Conservation (phyloP, 2,797 vertebrate genomes). For the Thalassophryne amazonica region DNA sequence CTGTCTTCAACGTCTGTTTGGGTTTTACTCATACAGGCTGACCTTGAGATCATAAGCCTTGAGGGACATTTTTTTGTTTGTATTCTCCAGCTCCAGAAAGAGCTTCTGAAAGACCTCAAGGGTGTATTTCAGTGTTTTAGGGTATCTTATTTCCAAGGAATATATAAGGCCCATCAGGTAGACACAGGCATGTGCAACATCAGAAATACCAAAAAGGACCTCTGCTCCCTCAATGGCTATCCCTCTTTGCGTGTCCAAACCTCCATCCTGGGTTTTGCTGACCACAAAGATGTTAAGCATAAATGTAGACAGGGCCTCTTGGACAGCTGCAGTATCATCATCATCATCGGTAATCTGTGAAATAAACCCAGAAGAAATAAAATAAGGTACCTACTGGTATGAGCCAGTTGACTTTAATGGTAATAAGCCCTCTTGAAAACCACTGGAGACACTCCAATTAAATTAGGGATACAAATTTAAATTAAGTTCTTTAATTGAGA, state of each 20-base stretch:
- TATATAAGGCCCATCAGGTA: constrained; percentile 19
- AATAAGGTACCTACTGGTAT: too few species aligned
- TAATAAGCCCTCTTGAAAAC: too few species aligned
- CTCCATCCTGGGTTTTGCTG: constrained; percentile 5
- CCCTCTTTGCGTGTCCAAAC: neutral
- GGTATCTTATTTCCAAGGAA: constrained; percentile 13
- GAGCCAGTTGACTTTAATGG: too few species aligned
- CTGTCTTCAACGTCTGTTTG: neutral
- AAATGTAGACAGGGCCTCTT: neutral
- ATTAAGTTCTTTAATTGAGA: too few species aligned
- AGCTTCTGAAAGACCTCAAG: constrained; percentile 9
- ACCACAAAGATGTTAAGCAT: constrained; percentile 17
- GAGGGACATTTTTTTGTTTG: constrained; percentile 1
- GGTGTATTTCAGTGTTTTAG: constrained; percentile 13
- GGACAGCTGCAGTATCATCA: too few species aligned
- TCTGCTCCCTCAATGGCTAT: constrained; percentile 13
- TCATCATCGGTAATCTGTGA: too few species aligned
- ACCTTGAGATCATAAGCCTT: constrained; percentile 11
- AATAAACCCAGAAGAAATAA: neutral
- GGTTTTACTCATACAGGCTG: constrained; percentile 1
- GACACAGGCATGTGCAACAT: constrained; percentile 6
- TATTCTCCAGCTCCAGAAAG: constrained; percentile 5
- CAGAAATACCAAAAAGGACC: constrained; percentile 9
- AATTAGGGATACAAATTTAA: too few species aligned
- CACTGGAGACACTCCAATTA: too few species aligned